Percentiles rank a stretch among this genome's conserved stretches.
Conservation (phyloP, 2,113 vertebrate species). For the Rhinolophus sinicus region DNA sequence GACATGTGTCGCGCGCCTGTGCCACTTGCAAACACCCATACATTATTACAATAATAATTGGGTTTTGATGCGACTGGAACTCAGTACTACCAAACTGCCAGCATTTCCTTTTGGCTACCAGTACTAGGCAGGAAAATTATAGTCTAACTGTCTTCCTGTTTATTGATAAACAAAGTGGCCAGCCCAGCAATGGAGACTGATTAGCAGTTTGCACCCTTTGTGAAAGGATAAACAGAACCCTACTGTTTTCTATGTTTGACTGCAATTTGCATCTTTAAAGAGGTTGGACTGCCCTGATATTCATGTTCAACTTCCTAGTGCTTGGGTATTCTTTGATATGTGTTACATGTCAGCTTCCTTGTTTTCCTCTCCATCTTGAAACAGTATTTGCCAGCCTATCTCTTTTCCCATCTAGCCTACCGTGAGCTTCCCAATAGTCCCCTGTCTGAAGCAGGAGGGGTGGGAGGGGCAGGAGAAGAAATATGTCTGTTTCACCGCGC, state of each 20-base stretch:
- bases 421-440: conserved; percentile 64
- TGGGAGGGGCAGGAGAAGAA: conserved; percentile 26
- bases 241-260: conserved; percentile 81
- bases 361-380: conserved; percentile 61
- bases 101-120: conserved; percentile 76
- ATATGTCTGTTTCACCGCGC: conserved; percentile 50
- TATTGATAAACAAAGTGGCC: conserved; percentile 80
- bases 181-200: conserved; percentile 76
- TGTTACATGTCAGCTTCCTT: conserved; percentile 69
- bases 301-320: conserved; percentile 74
- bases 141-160: conserved; percentile 80
- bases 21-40: conserved; percentile 67
- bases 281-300: conserved; percentile 79
- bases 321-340: conserved; percentile 65
- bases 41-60: conserved; percentile 76
- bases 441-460: conserved; percentile 53
- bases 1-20: conserved; percentile 3
- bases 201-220: conserved; percentile 80
- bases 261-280: conserved; percentile 83
- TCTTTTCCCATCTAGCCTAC: conserved; percentile 70
- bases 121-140: conserved; percentile 75
- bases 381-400: conserved; percentile 52
- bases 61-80: conserved; percentile 70
- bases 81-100: conserved; percentile 74
- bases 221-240: conserved; percentile 84